phyloP scores from a whole-genome alignment of 1,140 invertebrate genomes.

The Drosophila repleta region DNA sequence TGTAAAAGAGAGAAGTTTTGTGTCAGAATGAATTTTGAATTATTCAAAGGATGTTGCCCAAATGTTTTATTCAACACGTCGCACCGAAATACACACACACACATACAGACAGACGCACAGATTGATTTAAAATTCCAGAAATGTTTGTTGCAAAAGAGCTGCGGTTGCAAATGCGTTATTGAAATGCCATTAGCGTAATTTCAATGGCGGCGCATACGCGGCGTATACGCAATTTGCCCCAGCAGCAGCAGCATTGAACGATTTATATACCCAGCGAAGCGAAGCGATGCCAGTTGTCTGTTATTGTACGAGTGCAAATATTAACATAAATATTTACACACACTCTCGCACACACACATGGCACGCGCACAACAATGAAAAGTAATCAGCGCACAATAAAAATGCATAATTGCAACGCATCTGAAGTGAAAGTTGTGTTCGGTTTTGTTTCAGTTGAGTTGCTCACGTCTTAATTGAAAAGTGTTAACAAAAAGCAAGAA shows the following conservation, averaged over 20 bases:
- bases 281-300: conserved; percentile 2
- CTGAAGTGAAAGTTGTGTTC: conserved; percentile 47
- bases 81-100: conserved; percentile 6
- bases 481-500: conserved; percentile 29
- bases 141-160: conserved; percentile 58
- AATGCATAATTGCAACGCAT: conserved; percentile 40
- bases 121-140: conserved; percentile 63
- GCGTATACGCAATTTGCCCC: conserved; percentile 68
- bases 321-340: conserved; percentile 48
- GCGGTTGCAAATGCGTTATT: conserved; percentile 67
- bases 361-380: conserved; percentile 49
- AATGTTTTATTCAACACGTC: conserved; percentile 39
- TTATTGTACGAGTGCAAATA: conserved; percentile 42
- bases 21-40: conserved; percentile 41
- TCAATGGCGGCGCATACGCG: conserved; percentile 45
- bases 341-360: not conserved
- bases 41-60: conserved; percentile 39
- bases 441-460: conserved; percentile 10
- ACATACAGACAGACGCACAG: conserved; percentile 6
- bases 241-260: not conserved
- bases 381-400: conserved; percentile 53
- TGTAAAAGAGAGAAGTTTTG: conserved; percentile 1
- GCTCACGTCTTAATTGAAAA: conserved; percentile 52
- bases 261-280: not conserved
- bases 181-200: conserved; percentile 76